Evolutionary conservation across 2,888 invertebrate species (phyloP).

Genomic region (Zaprionus obscuricornis): DNA sequence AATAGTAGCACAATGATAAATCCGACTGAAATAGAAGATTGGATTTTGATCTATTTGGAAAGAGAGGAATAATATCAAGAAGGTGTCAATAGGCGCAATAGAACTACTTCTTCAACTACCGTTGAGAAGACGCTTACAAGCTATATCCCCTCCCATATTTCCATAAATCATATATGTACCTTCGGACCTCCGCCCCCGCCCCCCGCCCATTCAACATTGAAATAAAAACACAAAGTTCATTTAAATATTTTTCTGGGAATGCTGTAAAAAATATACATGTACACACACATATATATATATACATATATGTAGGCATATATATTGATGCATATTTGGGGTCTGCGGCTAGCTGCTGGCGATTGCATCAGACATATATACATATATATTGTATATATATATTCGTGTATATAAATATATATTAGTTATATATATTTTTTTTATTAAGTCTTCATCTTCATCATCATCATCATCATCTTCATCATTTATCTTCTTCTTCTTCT

Average conservation of each 20-base stretch:
- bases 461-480: conserved; percentile 50
- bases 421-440: conserved; percentile 63
- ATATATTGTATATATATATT: neutral
- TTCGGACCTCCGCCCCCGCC: too few relatives aligned
- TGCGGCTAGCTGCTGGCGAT: too few relatives aligned
- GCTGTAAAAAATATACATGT: conserved; percentile 69
- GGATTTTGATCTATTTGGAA: too few relatives aligned
- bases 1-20: too few relatives aligned
- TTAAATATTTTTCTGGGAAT: conserved; percentile 40
- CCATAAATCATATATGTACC: too few relatives aligned
- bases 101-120: too few relatives aligned
- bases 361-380: conserved; percentile 1
- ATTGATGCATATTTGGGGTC: neutral
- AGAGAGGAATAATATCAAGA: too few relatives aligned
- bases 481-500: neutral
- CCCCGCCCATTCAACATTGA: too few relatives aligned
- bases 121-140: too few relatives aligned
- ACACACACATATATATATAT: conserved; percentile 26
- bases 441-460: conserved; percentile 67
- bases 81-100: too few relatives aligned
- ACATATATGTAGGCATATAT: neutral
- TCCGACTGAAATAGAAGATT: too few relatives aligned
- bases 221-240: neutral
- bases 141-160: too few relatives aligned
- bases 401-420: conserved; percentile 34